phyloP scores from a whole-genome alignment of 2,113 vertebrate genomes.

The Phoenicopterus ruber region DNA sequence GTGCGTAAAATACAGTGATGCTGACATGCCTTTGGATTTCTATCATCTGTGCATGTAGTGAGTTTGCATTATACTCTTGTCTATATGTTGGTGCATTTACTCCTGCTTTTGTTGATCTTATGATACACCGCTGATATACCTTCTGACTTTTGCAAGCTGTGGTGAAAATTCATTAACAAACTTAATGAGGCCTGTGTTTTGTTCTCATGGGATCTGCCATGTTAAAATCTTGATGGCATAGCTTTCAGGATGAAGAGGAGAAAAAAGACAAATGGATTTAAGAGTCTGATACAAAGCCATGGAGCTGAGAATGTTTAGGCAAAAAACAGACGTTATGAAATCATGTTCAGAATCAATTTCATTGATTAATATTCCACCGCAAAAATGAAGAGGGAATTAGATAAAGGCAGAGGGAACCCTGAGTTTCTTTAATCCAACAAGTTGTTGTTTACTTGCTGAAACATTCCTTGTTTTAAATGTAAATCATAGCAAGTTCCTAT shows the following conservation, averaged over 20 bases:
- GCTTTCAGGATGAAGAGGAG: neutral
- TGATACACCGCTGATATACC: fast-evolving
- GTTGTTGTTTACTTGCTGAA: neutral
- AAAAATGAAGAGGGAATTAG: neutral
- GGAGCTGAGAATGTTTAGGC: neutral
- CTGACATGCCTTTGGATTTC: neutral
- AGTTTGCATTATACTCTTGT: neutral
- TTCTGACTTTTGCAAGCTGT: neutral
- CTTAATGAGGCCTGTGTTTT: neutral
- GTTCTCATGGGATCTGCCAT: neutral
- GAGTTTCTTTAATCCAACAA: neutral
- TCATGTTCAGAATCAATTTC: neutral
- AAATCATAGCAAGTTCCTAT: neutral
- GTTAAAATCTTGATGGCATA: neutral
- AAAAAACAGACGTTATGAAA: neutral
- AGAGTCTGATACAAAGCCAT: neutral
- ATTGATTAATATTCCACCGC: neutral
- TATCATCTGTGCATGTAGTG: neutral
- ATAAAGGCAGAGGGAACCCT: neutral
- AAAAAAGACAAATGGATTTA: neutral
- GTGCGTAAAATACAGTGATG: neutral
- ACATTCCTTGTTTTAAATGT: neutral
- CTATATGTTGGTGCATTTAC: neutral
- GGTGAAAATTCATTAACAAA: neutral
- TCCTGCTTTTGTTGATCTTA: neutral